phyloP scores from a whole-genome alignment of 2,113 vertebrate species.

The Peromyscus maniculatus region DNA sequence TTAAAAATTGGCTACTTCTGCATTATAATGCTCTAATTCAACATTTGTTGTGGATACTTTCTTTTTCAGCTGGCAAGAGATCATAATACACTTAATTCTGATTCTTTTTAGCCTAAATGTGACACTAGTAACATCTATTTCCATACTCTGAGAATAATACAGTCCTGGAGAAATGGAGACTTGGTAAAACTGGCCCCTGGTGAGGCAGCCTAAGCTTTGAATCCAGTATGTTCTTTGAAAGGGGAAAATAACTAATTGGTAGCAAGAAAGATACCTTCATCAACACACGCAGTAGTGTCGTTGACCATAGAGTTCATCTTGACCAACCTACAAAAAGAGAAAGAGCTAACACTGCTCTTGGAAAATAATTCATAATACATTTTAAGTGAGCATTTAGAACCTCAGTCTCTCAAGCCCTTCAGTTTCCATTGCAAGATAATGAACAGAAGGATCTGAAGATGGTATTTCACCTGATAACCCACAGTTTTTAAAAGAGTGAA shows the following conservation, averaged over 20 bases:
- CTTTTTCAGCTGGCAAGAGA: not conserved
- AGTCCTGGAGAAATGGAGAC: not conserved
- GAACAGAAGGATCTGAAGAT: not conserved
- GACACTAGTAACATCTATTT: not conserved
- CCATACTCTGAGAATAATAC: not conserved
- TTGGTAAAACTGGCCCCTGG: not conserved
- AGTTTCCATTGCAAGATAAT: not conserved
- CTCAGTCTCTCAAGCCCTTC: not conserved
- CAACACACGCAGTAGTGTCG: not conserved
- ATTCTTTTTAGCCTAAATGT: not conserved
- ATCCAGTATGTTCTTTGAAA: conserved; percentile 3
- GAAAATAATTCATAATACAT: not conserved
- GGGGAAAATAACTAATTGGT: not conserved
- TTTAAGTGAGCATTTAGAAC: not conserved
- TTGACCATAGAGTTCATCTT: not conserved
- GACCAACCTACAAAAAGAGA: not conserved
- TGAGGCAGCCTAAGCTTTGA: not conserved
- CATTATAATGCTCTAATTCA: not conserved
- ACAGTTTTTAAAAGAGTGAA: not conserved
- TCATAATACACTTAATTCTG: not conserved
- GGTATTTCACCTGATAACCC: not conserved
- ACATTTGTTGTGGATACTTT: not conserved
- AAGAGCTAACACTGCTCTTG: not conserved
- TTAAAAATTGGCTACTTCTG: not conserved
- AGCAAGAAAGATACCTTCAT: not conserved